Evolutionary conservation across 2,113 vertebrate genomes (phyloP).

Genomic region (Toxotes jaculatrix): DNA sequence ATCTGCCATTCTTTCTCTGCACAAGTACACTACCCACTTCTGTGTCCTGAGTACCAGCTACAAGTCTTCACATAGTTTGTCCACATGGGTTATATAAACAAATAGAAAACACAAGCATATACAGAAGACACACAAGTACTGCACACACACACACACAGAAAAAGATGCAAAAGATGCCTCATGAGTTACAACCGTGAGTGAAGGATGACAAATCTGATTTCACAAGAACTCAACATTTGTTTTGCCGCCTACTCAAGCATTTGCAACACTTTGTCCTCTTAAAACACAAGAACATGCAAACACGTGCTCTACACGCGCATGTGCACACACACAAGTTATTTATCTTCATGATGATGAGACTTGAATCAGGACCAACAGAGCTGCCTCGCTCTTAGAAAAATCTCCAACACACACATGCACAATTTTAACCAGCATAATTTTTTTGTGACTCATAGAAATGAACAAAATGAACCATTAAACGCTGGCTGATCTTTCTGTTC

Average conservation of each 20-base stretch:
- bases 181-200: conserved; percentile 16
- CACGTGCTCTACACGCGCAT: background rate
- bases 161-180: conserved; percentile 32
- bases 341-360: background rate
- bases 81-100: background rate
- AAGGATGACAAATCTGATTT: conserved; percentile 48
- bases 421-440: no score
- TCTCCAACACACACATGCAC: no score
- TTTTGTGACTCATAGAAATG: no score
- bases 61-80: background rate
- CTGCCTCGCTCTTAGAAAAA: no score
- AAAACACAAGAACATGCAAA: conserved; percentile 28
- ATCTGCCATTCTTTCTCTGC: background rate
- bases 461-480: no score
- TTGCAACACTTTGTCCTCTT: conserved; percentile 5
- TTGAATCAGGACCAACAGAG: background rate
- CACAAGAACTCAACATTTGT: conserved; percentile 54
- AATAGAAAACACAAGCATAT: background rate
- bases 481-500: no score
- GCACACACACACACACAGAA: background rate
- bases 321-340: background rate
- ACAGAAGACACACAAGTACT: background rate
- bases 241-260: background rate
- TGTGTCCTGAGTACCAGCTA: background rate
- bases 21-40: background rate